Base-by-base conservation (phyloP, 1,140 invertebrate species). In the Gryllus bimaculatus region DNA sequence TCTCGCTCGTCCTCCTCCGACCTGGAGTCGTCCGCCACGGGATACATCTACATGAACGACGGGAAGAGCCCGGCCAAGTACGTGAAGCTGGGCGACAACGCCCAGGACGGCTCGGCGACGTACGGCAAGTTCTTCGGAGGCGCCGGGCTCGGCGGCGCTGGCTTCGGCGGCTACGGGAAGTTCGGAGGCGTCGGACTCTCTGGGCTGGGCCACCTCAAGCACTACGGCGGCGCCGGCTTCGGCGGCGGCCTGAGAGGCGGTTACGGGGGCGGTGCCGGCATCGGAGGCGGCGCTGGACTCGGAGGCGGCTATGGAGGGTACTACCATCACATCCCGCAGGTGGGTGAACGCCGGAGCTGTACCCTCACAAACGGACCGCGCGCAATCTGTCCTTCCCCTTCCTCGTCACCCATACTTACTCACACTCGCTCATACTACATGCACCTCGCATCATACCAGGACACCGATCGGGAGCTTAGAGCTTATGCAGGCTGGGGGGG, bases 21-120 rank as follows among this genome's bases (percentile, higher is more conserved):
- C 81, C 84, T 87, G n/a, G 86, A 86, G 48, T 87, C 87, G 1
- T 86, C 86, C 8, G 87, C 87, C 0, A 87, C 87, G 0, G 88
- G 88, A 8, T 89, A 87, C 80, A 87, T 89, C 74, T 89, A 88
- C 82, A 85, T 87, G 74, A 89, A 86, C 80, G 85, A 87, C 76
- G 86, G 83, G 48, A 83, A 87, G 48, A 86, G 86, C 0, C 85
- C 86, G 5, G 85, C 84, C 6, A 86, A 85, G 78, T 86, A 88
- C 13, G 84, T 87, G 8, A 83, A 87, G 80, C 85, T 89, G 82
- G 87, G 86, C 20, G 86, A 86, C 39, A 85, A 84, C 76, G 86
- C 75, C 2, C n/a, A 15, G 3, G 48, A 20, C 13, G 77, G 12
- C 2, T 47, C n/a, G 0, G 39, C 21, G 20, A 7, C 20, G 21